Percentiles rank a stretch among this genome's conserved stretches.
Conservation (phyloP, 1,140 invertebrate genomes). For the Coptotermes formosanus region DNA sequence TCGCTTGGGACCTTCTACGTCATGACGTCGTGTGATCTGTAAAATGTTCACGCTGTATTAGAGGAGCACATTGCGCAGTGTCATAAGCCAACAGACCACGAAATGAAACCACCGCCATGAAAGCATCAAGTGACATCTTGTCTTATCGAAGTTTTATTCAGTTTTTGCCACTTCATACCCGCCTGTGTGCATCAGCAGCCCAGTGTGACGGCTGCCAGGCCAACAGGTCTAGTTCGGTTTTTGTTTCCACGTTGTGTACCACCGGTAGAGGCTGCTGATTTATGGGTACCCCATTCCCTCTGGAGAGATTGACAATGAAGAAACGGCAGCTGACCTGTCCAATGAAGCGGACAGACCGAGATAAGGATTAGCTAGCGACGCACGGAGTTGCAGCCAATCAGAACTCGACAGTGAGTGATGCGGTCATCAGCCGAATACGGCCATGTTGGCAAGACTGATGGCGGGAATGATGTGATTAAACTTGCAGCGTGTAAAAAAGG, state of each 20-base stretch:
- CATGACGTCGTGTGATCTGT: no score
- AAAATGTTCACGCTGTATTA: no score
- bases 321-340: slow-evolving; percentile 12
- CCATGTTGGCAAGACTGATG: slow-evolving; percentile 14
- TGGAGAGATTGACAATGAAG: slow-evolving; percentile 3
- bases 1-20: no score
- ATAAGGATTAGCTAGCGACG: slow-evolving; percentile 11
- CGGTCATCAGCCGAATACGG: slow-evolving; percentile 1
- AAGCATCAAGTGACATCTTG: no score
- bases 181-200: no score
- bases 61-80: no score
- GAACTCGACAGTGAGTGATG: slow-evolving; percentile 14
- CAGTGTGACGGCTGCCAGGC: no score
- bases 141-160: no score
- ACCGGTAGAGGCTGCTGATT: neutral
- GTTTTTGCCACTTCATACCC: no score
- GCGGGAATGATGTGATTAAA: slow-evolving; percentile 15
- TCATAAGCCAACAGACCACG: no score
- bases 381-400: neutral
- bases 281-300: neutral
- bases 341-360: neutral
- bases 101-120: no score
- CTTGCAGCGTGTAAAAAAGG: slow-evolving; percentile 2
- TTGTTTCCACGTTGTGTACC: neutral
- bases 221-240: neutral